phyloP scores from a whole-genome alignment of 2,888 invertebrate genomes.

The Andrena camellia region DNA sequence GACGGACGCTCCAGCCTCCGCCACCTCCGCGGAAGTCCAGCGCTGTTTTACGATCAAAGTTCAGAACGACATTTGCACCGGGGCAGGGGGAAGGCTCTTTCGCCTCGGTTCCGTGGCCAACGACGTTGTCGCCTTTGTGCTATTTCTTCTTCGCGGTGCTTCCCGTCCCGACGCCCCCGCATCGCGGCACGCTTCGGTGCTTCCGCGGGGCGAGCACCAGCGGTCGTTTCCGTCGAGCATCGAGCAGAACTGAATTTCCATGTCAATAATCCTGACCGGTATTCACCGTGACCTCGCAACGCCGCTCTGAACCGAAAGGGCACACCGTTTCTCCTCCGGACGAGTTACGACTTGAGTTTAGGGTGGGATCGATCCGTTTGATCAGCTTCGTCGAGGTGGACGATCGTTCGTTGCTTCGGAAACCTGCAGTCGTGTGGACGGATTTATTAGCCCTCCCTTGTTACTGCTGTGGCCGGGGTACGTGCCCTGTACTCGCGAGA shows the following conservation, averaged over 20 bases:
- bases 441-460: background rate
- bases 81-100: slow-evolving; percentile 70
- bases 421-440: background rate
- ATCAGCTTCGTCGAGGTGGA: background rate
- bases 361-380: background rate
- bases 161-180: slow-evolving; percentile 6
- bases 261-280: slow-evolving; percentile 60
- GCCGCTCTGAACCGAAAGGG: background rate
- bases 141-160: slow-evolving; percentile 53
- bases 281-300: slow-evolving; percentile 25
- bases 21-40: slow-evolving; percentile 54
- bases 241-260: slow-evolving; percentile 63
- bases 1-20: slow-evolving; percentile 74
- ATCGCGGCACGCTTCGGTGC: slow-evolving; percentile 53
- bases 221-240: slow-evolving; percentile 56
- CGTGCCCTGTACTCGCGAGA: background rate
- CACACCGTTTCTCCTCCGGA: slow-evolving; percentile 14
- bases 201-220: slow-evolving; percentile 45
- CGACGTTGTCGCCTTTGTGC: slow-evolving; percentile 61
- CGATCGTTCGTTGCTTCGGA: background rate
- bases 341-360: background rate
- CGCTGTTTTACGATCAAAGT: slow-evolving; percentile 83
- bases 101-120: slow-evolving; percentile 61
- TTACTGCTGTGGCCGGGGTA: background rate
- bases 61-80: slow-evolving; percentile 81